Percentiles rank a stretch among this genome's conserved stretches.
Conservation (phyloP, 2,888 invertebrate genomes). For the Amiota minor region DNA sequence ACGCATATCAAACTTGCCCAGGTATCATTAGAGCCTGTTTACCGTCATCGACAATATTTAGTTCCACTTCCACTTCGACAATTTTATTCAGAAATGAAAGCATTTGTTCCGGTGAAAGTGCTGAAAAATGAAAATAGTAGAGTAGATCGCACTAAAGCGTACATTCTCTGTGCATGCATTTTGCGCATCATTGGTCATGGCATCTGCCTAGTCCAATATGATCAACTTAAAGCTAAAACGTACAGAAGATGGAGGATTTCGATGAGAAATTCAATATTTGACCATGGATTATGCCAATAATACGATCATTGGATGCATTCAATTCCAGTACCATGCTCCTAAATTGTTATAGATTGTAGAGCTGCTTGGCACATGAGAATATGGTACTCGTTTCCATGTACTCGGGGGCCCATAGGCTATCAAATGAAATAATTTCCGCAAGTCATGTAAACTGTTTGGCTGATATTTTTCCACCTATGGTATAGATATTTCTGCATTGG, state of each 20-base stretch:
- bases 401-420: constrained; percentile 99
- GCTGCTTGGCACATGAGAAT: constrained; percentile 92
- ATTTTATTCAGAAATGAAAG: constrained; percentile 90
- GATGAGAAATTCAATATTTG: constrained; percentile 97
- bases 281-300: constrained; percentile 94
- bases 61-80: constrained; percentile 84
- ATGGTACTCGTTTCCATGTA: constrained; percentile 99
- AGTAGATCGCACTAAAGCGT: constrained; percentile 98
- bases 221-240: constrained; percentile 95
- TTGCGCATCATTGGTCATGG: constrained; percentile 99
- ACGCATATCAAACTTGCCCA: constrained; percentile 98
- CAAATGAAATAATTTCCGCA: no score
- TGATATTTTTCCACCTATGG: no score
- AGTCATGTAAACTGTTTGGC: no score
- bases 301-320: constrained; percentile 98
- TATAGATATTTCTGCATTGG: no score
- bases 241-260: constrained; percentile 94
- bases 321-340: constrained; percentile 95
- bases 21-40: constrained; percentile 88
- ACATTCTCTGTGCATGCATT: constrained; percentile 99
- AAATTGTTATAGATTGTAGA: constrained; percentile 92
- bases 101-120: constrained; percentile 88
- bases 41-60: constrained; percentile 89
- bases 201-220: constrained; percentile 98
- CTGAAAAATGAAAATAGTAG: constrained; percentile 97